Evolutionary conservation across 2,888 invertebrate species (phyloP), one percentile per base, ranked within the genome.

Genomic region (Dasypogon diadema): DNA sequence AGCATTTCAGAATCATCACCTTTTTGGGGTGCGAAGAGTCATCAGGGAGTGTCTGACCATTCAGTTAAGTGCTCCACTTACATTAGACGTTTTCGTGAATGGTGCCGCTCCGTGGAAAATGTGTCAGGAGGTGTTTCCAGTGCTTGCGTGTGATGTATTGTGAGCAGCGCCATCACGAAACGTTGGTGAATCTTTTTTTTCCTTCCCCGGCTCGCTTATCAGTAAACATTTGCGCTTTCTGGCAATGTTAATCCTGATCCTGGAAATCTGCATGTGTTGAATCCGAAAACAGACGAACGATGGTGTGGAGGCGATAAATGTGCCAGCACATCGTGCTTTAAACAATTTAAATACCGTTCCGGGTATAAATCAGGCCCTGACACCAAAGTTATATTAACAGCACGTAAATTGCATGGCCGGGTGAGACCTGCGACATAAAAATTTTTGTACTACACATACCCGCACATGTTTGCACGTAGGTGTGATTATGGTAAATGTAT

Each of bases 281-380:
- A 42, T 37, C 63, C 37, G 16, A 22, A 21, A 42, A 42, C 2
- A 42, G 42, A 12, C 6, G 18, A 18, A 14, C 12, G 22, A 21
- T 42, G 18, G 18, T n/a, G 21, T 37, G 22, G 63, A 37, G 42
- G 63, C 63, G 63, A 63, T 63, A 63, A 63, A 63, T 55, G 73
- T 63, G 46, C 63, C 54, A 34, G 48, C 75, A 60, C 51, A 51
- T 51, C 30, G 18, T 51, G 24, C 75, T 75, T 46, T 65, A 76
- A 76, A 76, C 76, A 74, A 75, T 76, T 76, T 76, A 76, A 76
- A 76, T 76, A 74, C 65, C 76, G 74, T 74, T 76, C 65, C 42
- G 51, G 56, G 51, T 46, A 74, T 76, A 76, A 76, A 76, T 76
- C 76, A 76, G 55, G 46, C 12, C 58, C 37, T 74, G 76, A 76